Evolutionary conservation across 1,140 invertebrate species (phyloP), one percentile per base, ranked within the genome.

Genomic region (Propsilocerus akamusi): DNA sequence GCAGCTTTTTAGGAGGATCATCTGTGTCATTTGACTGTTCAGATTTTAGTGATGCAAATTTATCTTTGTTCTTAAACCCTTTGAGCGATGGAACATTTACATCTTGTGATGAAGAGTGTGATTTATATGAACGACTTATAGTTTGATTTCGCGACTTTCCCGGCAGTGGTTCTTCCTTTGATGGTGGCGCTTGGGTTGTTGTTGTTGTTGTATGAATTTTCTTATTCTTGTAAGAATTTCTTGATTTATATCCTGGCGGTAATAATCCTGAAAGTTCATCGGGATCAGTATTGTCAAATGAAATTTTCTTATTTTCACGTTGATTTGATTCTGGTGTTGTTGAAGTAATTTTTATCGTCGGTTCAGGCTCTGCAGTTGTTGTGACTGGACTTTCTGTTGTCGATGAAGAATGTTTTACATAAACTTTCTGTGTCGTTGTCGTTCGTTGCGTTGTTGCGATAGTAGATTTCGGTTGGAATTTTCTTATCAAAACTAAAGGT

Each of bases 281-380:
- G 60, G 77, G 75, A 63, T 73, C 73, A 2, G 73, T 66, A 26
- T 67, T 75, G 20, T 78, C 75, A 49, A 74, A 61, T 10, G 74
- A 68, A 51, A 84, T 81, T 59, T 82, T 85, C 50, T 75, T 75
- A 1, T 81, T 78, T 5, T 75, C 64, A 2, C 72, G 70, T 26
- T 69, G 67, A 50, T 67, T 57, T 11, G 70, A 66, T 50, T 69
- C 68, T 25, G 68, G 65, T 12, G 68, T 59, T 46, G 68, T n/a
- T n/a, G n/a, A n/a, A 65, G 56, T 59, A 63, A 41, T 41, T 41
- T 7, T n/a, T n/a, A n/a, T n/a, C n/a, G n/a, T n/a, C n/a, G n/a
- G n/a, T n/a, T 17, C 12, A 1, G 17, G 4, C 17, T n/a, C 14
- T 17, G 17, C 22, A 17, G 11, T 41, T 41, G 34, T 14, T 41